Conservation (phyloP, 2,888 invertebrate genomes). For the Xanthorhoe spadicearia region DNA sequence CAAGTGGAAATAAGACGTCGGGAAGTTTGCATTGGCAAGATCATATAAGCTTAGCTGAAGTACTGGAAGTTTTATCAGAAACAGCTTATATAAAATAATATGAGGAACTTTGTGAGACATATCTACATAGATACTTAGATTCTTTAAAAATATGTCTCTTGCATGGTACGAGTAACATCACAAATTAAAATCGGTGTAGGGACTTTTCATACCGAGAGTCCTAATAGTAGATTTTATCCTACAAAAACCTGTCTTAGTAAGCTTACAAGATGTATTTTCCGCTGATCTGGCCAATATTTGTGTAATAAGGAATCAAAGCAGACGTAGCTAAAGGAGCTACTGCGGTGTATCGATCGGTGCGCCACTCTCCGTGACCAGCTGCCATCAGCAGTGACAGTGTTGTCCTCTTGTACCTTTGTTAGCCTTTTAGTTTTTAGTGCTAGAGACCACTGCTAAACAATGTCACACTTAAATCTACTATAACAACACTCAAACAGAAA, state of each 20-base stretch:
- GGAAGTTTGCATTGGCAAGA: not conserved
- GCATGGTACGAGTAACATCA: too few species aligned
- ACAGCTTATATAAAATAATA: not conserved
- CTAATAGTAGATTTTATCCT: too few species aligned
- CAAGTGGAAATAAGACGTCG: slow-evolving; percentile 26
- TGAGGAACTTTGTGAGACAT: too few species aligned
- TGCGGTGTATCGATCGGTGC: slow-evolving; percentile 33
- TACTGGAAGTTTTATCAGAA: not conserved
- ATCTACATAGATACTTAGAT: too few species aligned
- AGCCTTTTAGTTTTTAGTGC: not conserved
- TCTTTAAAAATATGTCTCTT: too few species aligned
- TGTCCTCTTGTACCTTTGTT: slow-evolving; percentile 2
- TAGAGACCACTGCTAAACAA: not conserved
- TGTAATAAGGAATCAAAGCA: slow-evolving; percentile 3
- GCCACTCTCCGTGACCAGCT: slow-evolving; percentile 27
- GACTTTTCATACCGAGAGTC: too few species aligned
- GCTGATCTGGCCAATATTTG: too few species aligned
- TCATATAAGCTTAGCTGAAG: not conserved
- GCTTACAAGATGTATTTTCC: too few species aligned
- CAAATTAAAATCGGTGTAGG: too few species aligned
- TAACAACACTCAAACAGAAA: not conserved
- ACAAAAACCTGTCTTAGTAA: too few species aligned
- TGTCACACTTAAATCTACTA: not conserved
- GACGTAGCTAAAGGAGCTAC: slow-evolving; percentile 3
- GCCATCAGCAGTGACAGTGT: slow-evolving; percentile 21